Evolutionary conservation across 2,113 vertebrate species (phyloP).

Genomic region (Elgaria multicarinata): DNA sequence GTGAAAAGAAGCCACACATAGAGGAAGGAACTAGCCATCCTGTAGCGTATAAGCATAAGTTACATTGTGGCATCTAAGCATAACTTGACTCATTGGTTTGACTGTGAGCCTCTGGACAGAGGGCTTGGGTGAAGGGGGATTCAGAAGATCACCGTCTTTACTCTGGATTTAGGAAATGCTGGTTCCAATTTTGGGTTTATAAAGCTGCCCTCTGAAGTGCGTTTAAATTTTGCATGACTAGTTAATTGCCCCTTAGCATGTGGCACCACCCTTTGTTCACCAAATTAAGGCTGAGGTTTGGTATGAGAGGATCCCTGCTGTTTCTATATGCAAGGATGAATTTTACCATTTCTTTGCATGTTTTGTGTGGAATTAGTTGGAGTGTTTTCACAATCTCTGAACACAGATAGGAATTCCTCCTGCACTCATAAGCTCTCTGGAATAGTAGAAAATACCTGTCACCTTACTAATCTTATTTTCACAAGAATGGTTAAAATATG

Average conservation of each 20-base stretch:
- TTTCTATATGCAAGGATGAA: background rate
- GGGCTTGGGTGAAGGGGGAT: background rate
- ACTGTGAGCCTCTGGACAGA: background rate
- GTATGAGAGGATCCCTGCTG: background rate
- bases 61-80: background rate
- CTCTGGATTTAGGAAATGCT: background rate
- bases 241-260: background rate
- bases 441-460: background rate
- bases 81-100: background rate
- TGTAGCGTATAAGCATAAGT: background rate
- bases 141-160: background rate
- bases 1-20: background rate
- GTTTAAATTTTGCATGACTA: background rate
- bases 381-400: background rate
- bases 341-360: background rate
- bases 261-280: background rate
- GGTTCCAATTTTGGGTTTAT: background rate
- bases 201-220: background rate
- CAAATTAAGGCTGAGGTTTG: background rate
- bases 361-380: background rate
- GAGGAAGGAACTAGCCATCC: background rate
- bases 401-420: background rate
- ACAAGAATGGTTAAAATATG: background rate
- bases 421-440: background rate
- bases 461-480: background rate